Conservation (phyloP, 2,888 invertebrate species). For the Alcis repandata region DNA sequence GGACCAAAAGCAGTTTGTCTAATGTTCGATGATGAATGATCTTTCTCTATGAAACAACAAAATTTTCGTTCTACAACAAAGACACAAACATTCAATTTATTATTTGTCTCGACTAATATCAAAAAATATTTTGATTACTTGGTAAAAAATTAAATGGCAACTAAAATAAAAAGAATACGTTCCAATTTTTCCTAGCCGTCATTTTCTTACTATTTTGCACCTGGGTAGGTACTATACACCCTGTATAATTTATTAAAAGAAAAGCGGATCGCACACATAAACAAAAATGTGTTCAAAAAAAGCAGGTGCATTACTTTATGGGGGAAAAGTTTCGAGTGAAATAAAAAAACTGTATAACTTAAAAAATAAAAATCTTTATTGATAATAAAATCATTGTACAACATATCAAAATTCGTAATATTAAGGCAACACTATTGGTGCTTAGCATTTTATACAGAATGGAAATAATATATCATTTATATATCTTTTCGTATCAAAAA, state of each 20-base stretch:
- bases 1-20: no score
- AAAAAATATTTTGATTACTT: no score
- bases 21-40: no score
- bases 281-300: constrained; percentile 4
- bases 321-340: constrained; percentile 27
- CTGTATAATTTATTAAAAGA: neutral
- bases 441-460: constrained; percentile 50
- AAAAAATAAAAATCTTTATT: constrained; percentile 83
- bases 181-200: no score
- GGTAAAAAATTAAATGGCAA: no score
- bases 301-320: constrained; percentile 23
- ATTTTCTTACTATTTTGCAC: no score
- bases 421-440: constrained; percentile 74
- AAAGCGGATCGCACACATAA: neutral
- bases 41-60: no score
- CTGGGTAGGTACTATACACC: neutral
- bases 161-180: no score
- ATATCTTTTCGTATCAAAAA: constrained; percentile 66
- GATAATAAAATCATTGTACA: constrained; percentile 74
- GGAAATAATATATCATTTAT: constrained; percentile 28
- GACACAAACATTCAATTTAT: no score
- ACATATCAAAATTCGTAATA: constrained; percentile 62
- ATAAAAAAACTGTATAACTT: constrained; percentile 71
- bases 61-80: no score
- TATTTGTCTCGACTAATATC: no score